These are phyloP conservation scores for Eurytoma adleriae DNA, from an alignment of 2,888 invertebrate genomes.

Conservation along the genomic window DNA sequence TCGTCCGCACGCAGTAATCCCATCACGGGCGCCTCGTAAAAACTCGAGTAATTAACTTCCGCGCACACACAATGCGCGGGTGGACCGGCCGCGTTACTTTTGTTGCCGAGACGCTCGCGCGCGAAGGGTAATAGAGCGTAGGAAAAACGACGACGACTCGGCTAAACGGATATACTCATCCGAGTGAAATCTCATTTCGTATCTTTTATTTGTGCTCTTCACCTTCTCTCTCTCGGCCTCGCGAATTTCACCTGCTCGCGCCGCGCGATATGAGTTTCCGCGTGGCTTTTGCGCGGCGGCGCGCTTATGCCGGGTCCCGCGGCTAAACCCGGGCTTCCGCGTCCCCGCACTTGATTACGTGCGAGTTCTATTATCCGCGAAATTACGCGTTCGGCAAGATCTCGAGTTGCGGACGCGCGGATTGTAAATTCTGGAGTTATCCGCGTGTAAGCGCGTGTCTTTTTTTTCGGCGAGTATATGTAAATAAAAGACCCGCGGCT, in stretches of 20 bases:
- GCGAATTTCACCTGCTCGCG: neutral
- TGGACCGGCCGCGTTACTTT: neutral
- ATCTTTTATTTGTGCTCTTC: neutral
- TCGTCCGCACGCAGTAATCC: too few species aligned
- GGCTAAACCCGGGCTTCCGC: neutral
- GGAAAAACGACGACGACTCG: neutral
- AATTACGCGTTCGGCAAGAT: slow-evolving; percentile 39
- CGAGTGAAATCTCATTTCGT: slow-evolving; percentile 13
- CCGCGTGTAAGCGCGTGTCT: neutral
- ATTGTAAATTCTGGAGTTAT: slow-evolving; percentile 9
- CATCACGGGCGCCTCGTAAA: neutral
- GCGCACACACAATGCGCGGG: neutral
- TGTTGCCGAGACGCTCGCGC: neutral
- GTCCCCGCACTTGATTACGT: slow-evolving; percentile 23
- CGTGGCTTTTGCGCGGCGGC: neutral
- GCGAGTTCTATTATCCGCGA: slow-evolving; percentile 35
- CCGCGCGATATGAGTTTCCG: slow-evolving; percentile 2
- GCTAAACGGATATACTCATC: slow-evolving; percentile 18
- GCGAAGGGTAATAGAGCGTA: neutral
- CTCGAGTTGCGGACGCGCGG: neutral
- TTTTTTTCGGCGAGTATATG: too few species aligned
- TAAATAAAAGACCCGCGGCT: too few species aligned
- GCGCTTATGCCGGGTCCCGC: neutral
- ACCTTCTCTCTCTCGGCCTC: neutral
- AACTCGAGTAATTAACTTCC: slow-evolving; percentile 1